phyloP scores from a whole-genome alignment of 2,888 invertebrate species.

The Acanthopleura granulata region DNA sequence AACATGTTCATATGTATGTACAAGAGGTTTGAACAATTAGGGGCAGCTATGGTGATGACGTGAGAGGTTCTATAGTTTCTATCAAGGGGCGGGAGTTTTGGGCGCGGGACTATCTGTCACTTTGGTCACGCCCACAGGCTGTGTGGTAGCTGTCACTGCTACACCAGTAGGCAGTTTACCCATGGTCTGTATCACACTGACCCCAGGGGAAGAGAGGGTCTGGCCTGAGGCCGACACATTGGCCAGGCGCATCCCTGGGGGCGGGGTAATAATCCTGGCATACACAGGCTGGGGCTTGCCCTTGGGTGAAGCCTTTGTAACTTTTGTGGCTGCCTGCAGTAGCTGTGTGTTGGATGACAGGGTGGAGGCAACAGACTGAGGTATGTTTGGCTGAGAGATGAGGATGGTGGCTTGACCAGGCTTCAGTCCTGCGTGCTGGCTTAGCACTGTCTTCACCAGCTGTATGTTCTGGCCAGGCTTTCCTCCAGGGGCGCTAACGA shows the following conservation, averaged over 20 bases:
- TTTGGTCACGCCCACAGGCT: neutral
- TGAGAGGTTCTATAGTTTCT: too few species aligned
- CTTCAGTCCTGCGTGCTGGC: slow-evolving; percentile 61
- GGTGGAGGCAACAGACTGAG: slow-evolving; percentile 40
- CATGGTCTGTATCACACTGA: slow-evolving; percentile 9
- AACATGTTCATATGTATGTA: too few species aligned
- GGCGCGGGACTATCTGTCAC: neutral
- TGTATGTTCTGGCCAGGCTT: slow-evolving; percentile 59
- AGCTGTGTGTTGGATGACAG: slow-evolving; percentile 44
- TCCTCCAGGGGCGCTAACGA: slow-evolving; percentile 44
- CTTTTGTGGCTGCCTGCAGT: slow-evolving; percentile 42
- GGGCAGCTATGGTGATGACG: too few species aligned
- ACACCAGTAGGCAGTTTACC: slow-evolving; percentile 9
- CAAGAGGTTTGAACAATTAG: too few species aligned
- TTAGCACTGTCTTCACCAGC: slow-evolving; percentile 64
- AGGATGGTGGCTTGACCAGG: slow-evolving; percentile 65
- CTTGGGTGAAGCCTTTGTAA: slow-evolving; percentile 46
- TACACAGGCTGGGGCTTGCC: slow-evolving; percentile 61
- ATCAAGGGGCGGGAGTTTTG: neutral
- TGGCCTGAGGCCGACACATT: slow-evolving; percentile 31
- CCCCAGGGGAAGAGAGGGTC: neutral
- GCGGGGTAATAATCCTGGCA: slow-evolving; percentile 65
- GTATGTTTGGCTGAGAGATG: slow-evolving; percentile 60
- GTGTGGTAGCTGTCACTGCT: neutral
- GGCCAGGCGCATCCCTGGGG: slow-evolving; percentile 55